Evolutionary conservation across 2,888 invertebrate genomes (phyloP).

Genomic region (Caenorhabditis sp.): DNA sequence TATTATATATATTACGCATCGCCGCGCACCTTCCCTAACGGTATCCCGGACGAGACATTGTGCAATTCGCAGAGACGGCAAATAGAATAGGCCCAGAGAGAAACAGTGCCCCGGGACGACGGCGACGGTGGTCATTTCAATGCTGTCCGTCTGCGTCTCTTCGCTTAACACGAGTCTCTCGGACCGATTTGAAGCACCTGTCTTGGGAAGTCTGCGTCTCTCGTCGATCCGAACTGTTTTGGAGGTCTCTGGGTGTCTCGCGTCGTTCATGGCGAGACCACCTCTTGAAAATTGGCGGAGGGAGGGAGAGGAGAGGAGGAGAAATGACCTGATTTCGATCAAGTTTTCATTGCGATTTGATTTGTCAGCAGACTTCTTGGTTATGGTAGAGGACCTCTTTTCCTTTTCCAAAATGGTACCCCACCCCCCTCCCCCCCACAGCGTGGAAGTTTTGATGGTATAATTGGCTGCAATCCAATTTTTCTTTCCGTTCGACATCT

Average conservation of each 20-base stretch:
- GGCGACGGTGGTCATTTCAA: slow-evolving; percentile 9
- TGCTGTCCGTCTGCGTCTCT: not conserved
- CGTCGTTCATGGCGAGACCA: not conserved
- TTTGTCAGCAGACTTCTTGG: too few species aligned
- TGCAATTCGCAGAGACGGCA: slow-evolving; percentile 1
- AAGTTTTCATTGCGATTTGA: slow-evolving; percentile 51
- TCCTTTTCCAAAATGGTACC: too few species aligned
- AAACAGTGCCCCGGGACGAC: slow-evolving; percentile 45
- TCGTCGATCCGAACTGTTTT: slow-evolving; percentile 3
- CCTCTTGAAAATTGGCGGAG: slow-evolving; percentile 49
- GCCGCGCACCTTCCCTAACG: slow-evolving; percentile 1
- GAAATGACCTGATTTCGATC: slow-evolving; percentile 62
- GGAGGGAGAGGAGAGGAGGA: not conserved
- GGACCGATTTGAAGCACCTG: slow-evolving; percentile 26
- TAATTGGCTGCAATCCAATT: too few species aligned
- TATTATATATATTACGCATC: slow-evolving; percentile 55
- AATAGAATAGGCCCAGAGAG: slow-evolving; percentile 14
- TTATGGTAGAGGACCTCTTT: too few species aligned
- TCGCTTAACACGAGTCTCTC: slow-evolving; percentile 4
- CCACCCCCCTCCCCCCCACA: too few species aligned
- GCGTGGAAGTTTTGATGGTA: too few species aligned
- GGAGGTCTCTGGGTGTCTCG: too few species aligned
- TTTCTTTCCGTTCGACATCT: too few species aligned
- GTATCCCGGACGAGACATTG: not conserved
- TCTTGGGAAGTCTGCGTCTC: slow-evolving; percentile 37